Evolutionary conservation across 37 sponge, comb jelly and placozoan species (phyloP).

Genomic region (Chondrilla cf. caribensis): DNA sequence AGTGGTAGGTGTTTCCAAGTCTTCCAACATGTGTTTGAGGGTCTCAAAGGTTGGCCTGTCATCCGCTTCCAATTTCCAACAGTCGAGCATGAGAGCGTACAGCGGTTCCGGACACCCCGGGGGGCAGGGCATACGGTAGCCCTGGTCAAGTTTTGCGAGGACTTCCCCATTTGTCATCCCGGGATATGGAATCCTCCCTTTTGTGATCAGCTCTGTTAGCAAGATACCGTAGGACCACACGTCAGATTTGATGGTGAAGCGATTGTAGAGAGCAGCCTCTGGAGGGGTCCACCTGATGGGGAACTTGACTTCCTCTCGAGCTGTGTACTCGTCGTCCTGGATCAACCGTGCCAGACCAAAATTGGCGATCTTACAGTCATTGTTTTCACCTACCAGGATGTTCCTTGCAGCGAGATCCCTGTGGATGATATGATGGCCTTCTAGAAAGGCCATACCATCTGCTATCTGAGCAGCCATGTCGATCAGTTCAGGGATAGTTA

Average conservation of each 20-base stretch:
- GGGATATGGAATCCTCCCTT: slow-evolving; percentile 91
- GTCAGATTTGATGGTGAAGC: slow-evolving; percentile 86
- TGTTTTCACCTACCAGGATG: slow-evolving; percentile 23
- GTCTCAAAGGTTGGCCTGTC: slow-evolving; percentile 91
- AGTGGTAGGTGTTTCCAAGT: slow-evolving; percentile 67
- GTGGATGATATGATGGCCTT: slow-evolving; percentile 94
- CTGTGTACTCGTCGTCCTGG: slow-evolving; percentile 70
- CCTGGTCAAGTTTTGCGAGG: slow-evolving; percentile 62
- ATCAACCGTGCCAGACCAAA: slow-evolving; percentile 67
- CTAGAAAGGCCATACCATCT: slow-evolving; percentile 96
- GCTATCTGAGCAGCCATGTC: slow-evolving; percentile 90
- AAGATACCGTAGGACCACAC: slow-evolving; percentile 98
- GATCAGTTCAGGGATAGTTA: slow-evolving; percentile 86
- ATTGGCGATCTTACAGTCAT: slow-evolving; percentile 46
- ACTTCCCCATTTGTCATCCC: slow-evolving; percentile 87
- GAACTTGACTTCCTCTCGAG: slow-evolving; percentile 81
- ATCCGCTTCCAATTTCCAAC: slow-evolving; percentile 79
- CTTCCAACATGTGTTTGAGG: slow-evolving; percentile 75
- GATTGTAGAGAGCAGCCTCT: slow-evolving; percentile 35
- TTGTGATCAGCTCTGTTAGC: slow-evolving; percentile 90
- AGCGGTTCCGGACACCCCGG: slow-evolving; percentile 73
- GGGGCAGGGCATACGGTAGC: slow-evolving; percentile 89
- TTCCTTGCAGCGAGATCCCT: slow-evolving; percentile 48
- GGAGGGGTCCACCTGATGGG: slow-evolving; percentile 99
- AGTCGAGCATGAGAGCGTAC: slow-evolving; percentile 86